These are phyloP conservation scores for Orientallactaga sibirica DNA, from an alignment of 2,797 vertebrate genomes.

Conservation along the genomic window DNA sequence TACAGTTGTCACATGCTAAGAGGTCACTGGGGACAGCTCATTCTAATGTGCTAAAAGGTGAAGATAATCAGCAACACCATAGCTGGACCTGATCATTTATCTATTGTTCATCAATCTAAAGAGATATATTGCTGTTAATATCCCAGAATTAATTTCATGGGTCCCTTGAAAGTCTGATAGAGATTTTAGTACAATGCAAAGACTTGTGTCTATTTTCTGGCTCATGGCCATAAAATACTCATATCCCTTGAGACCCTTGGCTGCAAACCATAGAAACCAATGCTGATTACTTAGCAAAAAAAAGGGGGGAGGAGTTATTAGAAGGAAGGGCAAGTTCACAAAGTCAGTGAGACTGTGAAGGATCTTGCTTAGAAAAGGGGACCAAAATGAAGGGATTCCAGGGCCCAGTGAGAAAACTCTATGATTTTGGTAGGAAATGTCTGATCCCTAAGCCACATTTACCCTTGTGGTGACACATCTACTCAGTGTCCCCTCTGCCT, in stretches of 20 bases:
- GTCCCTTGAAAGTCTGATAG: constrained; percentile 56
- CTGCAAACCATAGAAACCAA: constrained; percentile 58
- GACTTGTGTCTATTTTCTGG: constrained; percentile 59
- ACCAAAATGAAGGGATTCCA: not conserved
- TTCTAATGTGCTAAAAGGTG: constrained; percentile 39
- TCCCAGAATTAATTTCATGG: constrained; percentile 57
- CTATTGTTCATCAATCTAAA: constrained; percentile 69
- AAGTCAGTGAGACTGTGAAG: constrained; percentile 1
- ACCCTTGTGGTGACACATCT: not conserved
- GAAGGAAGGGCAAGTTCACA: not conserved
- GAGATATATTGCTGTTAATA: constrained; percentile 65
- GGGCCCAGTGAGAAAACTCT: not conserved
- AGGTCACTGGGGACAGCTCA: constrained; percentile 36
- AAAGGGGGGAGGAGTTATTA: not conserved
- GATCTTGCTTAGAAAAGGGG: not conserved
- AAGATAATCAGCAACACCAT: constrained; percentile 59
- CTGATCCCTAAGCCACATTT: not conserved
- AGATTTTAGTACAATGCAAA: constrained; percentile 30
- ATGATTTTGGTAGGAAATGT: not conserved
- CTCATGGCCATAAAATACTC: constrained; percentile 35
- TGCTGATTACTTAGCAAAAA: constrained; percentile 16
- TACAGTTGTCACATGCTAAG: constrained; percentile 63
- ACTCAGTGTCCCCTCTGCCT: not conserved
- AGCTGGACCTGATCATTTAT: constrained; percentile 56
- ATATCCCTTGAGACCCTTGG: constrained; percentile 30